Base-by-base conservation (phyloP, 1,140 invertebrate species). In the Saxidomus purpurata region DNA sequence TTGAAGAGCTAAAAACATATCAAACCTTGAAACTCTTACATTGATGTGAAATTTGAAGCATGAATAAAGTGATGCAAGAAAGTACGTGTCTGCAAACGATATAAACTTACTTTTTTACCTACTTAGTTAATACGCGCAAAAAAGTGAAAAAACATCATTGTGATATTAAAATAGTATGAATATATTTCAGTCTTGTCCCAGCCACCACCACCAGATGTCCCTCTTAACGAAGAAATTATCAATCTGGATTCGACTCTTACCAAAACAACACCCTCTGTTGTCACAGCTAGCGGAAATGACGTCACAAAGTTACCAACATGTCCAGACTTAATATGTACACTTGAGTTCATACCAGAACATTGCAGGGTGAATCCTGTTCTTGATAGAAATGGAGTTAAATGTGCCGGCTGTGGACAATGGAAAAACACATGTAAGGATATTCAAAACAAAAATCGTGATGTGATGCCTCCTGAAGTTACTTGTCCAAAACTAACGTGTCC, bases 301-400 rank as follows among this genome's bases (percentile, higher is more conserved):
- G 67, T 71, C 67, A 31, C 43, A 9, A 80, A 52, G 8, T 40
- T 80, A 59, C 47, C 59, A 40, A 17, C n/a, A 15, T 85, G 83
- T 71, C 3, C 83, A n/a, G 74, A 87, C 38, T 13, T 79, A 17
- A 47, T 63, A 1, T 87, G 85, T 43, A 59, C 76, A 3, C 43
- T 87, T 40, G 85, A 87, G 40, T 87, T 77, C 25, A 87, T 87
- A 31, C 85, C 85, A 34, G 74, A 74, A 1, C 49, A 79, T 15
- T 87, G 85, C 25, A 19, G 47, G 6, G 55, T 28, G 17, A 47
- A 13, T 25, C 85, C 71, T 22, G 34, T 79, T 4, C 52, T 87
- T 55, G 34, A 36, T 9, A 22, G 52, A 40, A 79, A 79, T 40
- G 85, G 85, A 8, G 22, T n/a, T 11, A 38, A 87, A 6, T 87